These are phyloP conservation scores for Apomyelois bistriatella DNA, from an alignment of 2,888 invertebrate species.

Conservation along the genomic window DNA sequence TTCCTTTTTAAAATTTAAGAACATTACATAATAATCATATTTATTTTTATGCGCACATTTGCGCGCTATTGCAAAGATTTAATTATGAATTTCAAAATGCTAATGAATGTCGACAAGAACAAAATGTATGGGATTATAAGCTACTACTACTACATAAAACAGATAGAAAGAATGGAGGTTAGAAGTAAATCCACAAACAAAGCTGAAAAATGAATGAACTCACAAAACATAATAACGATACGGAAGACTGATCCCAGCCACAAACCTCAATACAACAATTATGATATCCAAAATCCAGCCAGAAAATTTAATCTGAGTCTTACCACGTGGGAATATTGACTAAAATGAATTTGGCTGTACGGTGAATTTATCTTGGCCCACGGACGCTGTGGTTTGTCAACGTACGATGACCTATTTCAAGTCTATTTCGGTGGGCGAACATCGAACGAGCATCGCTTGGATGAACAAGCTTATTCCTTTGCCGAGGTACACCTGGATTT, in stretches of 20 bases:
- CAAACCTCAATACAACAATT: slow-evolving; percentile 11
- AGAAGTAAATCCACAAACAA: not conserved
- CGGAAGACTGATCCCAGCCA: slow-evolving; percentile 8
- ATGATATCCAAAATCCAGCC: not conserved
- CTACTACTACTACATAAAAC: too few species aligned
- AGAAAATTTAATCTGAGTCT: not conserved
- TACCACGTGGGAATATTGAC: slow-evolving; percentile 1
- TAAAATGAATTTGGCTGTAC: slow-evolving; percentile 1
- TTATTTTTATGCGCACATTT: too few species aligned
- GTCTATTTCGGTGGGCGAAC: slow-evolving; percentile 46
- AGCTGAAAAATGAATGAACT: not conserved
- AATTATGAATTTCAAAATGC: too few species aligned
- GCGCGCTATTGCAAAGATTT: too few species aligned
- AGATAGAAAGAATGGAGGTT: too few species aligned
- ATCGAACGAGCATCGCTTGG: slow-evolving; percentile 36
- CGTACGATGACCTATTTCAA: slow-evolving; percentile 61
- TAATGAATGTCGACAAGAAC: too few species aligned
- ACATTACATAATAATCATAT: too few species aligned
- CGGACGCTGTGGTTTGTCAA: slow-evolving; percentile 24
- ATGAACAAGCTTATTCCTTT: slow-evolving; percentile 31
- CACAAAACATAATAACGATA: slow-evolving; percentile 6
- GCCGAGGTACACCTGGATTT: slow-evolving; percentile 18
- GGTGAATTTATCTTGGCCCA: slow-evolving; percentile 13
- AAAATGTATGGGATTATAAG: too few species aligned
- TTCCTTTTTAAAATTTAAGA: too few species aligned